Percentiles rank a stretch among this genome's conserved stretches.
Conservation (phyloP, 30 jellyfish, hydroid and myxozoan genomes). For the Rhopilema esculentum region DNA sequence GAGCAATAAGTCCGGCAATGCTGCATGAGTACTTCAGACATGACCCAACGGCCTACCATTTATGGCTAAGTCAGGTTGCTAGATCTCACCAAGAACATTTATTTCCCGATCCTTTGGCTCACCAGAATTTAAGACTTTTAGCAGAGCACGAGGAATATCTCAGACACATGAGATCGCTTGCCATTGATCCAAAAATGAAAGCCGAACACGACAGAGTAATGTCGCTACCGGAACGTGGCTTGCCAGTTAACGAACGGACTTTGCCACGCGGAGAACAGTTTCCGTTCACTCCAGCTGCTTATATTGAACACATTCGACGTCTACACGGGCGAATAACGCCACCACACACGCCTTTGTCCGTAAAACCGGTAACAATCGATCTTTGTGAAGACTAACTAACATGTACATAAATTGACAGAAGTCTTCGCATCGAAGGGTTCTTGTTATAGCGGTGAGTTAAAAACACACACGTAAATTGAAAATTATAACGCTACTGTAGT, state of each 20-base stretch:
- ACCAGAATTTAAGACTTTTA: conserved; percentile 61
- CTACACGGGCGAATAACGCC: conserved; percentile 63
- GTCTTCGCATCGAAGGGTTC: background rate
- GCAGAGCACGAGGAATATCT: conserved; percentile 82
- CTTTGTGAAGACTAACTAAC: conserved; percentile 64
- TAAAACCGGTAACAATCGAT: conserved; percentile 81
- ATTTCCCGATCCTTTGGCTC: conserved; percentile 52
- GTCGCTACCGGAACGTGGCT: conserved; percentile 66
- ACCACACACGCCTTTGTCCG: conserved; percentile 46
- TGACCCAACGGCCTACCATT: conserved; percentile 91
- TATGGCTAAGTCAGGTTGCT: conserved; percentile 86
- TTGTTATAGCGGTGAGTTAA: background rate
- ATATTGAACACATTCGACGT: conserved; percentile 66
- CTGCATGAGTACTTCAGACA: conserved; percentile 79
- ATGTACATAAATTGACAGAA: background rate
- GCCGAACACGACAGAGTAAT: conserved; percentile 59
- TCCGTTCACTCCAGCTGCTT: conserved; percentile 64
- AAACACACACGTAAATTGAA: too few species aligned
- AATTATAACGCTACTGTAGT: too few species aligned
- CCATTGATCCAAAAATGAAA: conserved; percentile 53
- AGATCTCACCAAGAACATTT: conserved; percentile 76
- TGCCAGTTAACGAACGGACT: conserved; percentile 49
- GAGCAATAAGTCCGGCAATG: conserved; percentile 85
- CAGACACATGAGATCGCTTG: conserved; percentile 60
- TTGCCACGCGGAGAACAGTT: conserved; percentile 58